Evolutionary conservation across 2,113 vertebrate genomes (phyloP).

Genomic region (Hucho hucho): DNA sequence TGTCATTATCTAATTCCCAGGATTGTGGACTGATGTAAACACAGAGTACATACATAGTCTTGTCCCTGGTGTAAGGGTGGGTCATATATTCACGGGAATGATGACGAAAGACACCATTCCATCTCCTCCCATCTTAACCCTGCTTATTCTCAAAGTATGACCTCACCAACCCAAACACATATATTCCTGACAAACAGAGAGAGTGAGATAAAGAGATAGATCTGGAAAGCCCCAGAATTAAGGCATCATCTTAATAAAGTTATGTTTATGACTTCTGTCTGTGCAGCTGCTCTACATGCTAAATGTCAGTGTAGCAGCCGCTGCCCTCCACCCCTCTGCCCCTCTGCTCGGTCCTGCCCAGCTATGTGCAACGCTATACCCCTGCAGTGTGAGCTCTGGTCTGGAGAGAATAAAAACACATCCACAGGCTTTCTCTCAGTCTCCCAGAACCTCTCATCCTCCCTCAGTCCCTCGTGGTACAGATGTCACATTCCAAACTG

Average conservation of each 20-base stretch:
- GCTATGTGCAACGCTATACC: slow-evolving; percentile 45
- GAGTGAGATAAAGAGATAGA: neutral
- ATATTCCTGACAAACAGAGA: neutral
- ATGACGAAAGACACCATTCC: neutral
- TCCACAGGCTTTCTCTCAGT: neutral
- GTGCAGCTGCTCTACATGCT: slow-evolving; percentile 64
- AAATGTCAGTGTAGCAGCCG: slow-evolving; percentile 48
- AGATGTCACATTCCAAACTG: slow-evolving; percentile 37
- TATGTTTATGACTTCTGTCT: slow-evolving; percentile 33
- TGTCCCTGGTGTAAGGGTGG: too few species aligned
- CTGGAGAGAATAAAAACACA: slow-evolving; percentile 4
- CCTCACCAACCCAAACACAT: neutral
- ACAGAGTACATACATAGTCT: too few species aligned
- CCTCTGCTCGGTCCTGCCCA: slow-evolving; percentile 7
- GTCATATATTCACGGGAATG: neutral
- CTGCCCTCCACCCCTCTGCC: slow-evolving; percentile 19
- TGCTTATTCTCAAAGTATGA: neutral
- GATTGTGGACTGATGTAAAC: neutral
- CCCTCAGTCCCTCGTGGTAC: slow-evolving; percentile 3
- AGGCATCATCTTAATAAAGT: neutral
- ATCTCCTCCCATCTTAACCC: neutral
- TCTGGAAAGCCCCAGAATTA: slow-evolving; percentile 22
- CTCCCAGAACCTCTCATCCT: neutral
- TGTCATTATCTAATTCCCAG: neutral
- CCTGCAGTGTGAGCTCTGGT: slow-evolving; percentile 31